These are phyloP conservation scores for Eurytoma californica DNA, from an alignment of 2,888 invertebrate species.

Conservation along the genomic window DNA sequence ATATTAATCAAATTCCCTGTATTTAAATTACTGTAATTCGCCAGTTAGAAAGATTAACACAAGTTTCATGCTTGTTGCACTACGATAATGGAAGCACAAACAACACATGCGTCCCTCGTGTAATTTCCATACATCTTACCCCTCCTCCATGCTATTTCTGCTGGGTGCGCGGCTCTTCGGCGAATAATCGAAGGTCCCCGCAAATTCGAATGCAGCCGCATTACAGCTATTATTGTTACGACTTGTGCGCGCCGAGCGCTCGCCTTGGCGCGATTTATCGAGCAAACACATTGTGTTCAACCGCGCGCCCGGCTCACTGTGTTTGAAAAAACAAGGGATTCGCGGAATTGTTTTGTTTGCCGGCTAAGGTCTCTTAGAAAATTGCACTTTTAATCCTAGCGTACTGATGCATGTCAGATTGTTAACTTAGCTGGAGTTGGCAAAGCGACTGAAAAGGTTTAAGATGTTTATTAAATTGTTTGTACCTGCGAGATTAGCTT, in stretches of 20 bases:
- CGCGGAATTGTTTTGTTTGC: too few species aligned
- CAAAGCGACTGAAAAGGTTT: too few species aligned
- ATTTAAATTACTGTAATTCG: too few species aligned
- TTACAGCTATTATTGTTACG: constrained; percentile 39
- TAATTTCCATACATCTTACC: constrained; percentile 20
- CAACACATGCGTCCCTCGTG: background rate
- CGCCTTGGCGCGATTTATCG: constrained; percentile 35
- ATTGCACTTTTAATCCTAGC: too few species aligned
- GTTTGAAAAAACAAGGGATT: background rate
- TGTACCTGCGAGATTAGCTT: too few species aligned
- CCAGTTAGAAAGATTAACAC: background rate
- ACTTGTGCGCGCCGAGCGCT: constrained; percentile 11
- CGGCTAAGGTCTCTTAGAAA: too few species aligned
- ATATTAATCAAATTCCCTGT: too few species aligned
- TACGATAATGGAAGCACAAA: constrained; percentile 21
- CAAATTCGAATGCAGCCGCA: constrained; percentile 33
- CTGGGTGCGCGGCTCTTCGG: constrained; percentile 6
- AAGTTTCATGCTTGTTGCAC: constrained; percentile 31
- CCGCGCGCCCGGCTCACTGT: background rate
- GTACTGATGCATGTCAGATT: too few species aligned
- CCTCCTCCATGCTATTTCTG: constrained; percentile 9
- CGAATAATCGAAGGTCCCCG: constrained; percentile 45
- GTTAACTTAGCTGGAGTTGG: too few species aligned
- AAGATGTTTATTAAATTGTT: too few species aligned
- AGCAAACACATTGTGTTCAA: constrained; percentile 63